Evolutionary conservation across 1,140 invertebrate species (phyloP), one percentile per base, ranked within the genome.

Genomic region (Phocides pigmalion): DNA sequence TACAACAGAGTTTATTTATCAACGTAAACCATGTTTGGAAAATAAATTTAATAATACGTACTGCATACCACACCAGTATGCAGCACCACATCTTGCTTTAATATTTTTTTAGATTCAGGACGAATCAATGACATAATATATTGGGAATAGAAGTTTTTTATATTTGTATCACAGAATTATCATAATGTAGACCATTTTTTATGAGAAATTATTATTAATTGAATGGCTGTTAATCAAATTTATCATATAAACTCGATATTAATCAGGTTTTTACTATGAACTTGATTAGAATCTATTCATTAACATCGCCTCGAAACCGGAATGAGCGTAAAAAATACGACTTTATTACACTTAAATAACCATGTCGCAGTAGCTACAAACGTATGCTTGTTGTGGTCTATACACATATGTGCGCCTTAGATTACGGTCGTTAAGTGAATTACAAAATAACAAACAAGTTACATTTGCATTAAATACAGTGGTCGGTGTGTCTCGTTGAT

Each of bases 401-500:
- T 22, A 47, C 8, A 16, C n/a, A 47, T 47, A 4, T 12, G 19
- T 9, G 6, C n/a, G n/a, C n/a, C n/a, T n/a, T 19, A 37, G 15
- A 37, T 56, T n/a, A 44, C 53, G 20, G 39, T 42, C 39, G 20
- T 42, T 42, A 28, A 56, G 37, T 56, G 53, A 16, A 44, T 56
- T 54, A 54, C 51, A 54, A 54, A 56, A 56, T 56, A 42, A 56
- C 53, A 56, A 56, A 56, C 53, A 15, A 56, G 53, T 56, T 56
- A 42, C 20, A 56, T 56, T 56, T 56, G 53, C 53, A 56, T 56
- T 42, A 56, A 56, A 46, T 46, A 58, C 54, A 32, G 41, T 28
- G 14, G 54, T 65, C 22, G 20, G 22, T 20, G 16, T 42, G 19
- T 46, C 53, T 59, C 46, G 56, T 17, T 59, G 37, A 41, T 65